phyloP scores from a whole-genome alignment of 2,113 vertebrate genomes.

The Felis catus region DNA sequence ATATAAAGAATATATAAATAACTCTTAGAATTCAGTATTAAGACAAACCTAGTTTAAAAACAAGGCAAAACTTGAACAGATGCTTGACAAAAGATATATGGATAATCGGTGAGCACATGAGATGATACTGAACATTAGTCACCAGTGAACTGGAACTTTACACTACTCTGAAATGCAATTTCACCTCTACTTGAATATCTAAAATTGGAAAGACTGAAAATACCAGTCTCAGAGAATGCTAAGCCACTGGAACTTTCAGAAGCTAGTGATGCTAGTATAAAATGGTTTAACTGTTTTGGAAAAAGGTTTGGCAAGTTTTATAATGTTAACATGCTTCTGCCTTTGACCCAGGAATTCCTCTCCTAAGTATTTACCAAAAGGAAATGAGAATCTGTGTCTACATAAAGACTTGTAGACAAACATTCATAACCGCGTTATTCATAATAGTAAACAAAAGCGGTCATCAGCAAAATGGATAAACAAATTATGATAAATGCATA shows the following conservation, averaged over 20 bases:
- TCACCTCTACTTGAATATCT: background rate
- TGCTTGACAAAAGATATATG: background rate
- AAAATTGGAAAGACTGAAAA: background rate
- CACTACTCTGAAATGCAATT: background rate
- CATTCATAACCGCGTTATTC: background rate
- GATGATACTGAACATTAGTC: background rate
- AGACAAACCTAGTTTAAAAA: background rate
- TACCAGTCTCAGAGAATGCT: background rate
- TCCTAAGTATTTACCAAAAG: background rate
- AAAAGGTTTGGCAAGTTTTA: background rate
- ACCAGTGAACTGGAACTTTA: background rate
- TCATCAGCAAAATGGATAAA: background rate
- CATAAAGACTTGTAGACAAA: background rate
- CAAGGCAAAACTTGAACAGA: background rate
- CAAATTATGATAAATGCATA: background rate
- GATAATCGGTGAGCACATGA: background rate
- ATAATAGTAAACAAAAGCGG: background rate
- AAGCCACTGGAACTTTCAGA: background rate
- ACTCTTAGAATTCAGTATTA: background rate
- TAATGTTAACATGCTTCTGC: background rate
- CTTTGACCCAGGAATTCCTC: background rate
- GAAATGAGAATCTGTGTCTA: background rate
- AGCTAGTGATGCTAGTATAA: background rate
- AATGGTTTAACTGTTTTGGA: background rate
- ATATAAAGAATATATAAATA: background rate